Conservation (phyloP, 2,888 invertebrate genomes). For the Microdon myrmicae region DNA sequence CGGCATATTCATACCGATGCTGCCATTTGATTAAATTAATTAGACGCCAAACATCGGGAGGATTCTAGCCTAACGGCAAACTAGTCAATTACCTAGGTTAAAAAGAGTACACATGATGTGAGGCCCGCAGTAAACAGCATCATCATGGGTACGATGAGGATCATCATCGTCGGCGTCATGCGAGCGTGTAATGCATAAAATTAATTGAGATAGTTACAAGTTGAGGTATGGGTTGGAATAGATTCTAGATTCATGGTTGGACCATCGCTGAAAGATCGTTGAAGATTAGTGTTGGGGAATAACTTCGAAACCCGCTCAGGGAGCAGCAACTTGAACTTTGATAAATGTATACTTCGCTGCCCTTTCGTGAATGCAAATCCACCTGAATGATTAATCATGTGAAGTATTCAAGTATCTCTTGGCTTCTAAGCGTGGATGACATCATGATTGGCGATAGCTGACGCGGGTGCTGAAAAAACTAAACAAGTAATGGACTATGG, state of each 20-base stretch:
- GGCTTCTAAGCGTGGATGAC: slow-evolving; percentile 31
- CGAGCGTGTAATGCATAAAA: slow-evolving; percentile 49
- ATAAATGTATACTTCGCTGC: slow-evolving; percentile 33
- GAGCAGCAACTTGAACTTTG: slow-evolving; percentile 32
- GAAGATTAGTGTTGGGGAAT: slow-evolving; percentile 17
- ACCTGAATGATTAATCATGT: slow-evolving; percentile 41
- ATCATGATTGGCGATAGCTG: slow-evolving; percentile 28
- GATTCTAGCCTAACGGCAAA: no score
- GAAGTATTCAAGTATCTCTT: slow-evolving; percentile 17
- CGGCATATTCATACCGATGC: slow-evolving; percentile 24
- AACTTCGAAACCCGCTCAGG: slow-evolving; percentile 1
- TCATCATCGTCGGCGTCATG: slow-evolving; percentile 48
- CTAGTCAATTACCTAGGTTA: slow-evolving; percentile 12
- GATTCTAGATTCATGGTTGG: slow-evolving; percentile 19
- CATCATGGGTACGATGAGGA: slow-evolving; percentile 37
- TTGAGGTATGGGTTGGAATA: slow-evolving; percentile 43
- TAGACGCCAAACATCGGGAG: slow-evolving; percentile 37
- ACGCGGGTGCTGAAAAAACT: slow-evolving; percentile 26
- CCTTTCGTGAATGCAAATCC: slow-evolving; percentile 45
- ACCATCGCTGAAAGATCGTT: slow-evolving; percentile 13
- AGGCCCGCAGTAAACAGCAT: slow-evolving; percentile 34
- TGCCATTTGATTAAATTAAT: slow-evolving; percentile 51
- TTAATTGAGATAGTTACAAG: slow-evolving; percentile 43
- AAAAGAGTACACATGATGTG: slow-evolving; percentile 9
- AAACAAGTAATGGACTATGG: slow-evolving; percentile 16